A percentile compares a stretch with the other conserved stretches of the same genome.
phyloP scores from a whole-genome alignment of 2,888 invertebrate genomes.

The Lasioglossum pauxillum region DNA sequence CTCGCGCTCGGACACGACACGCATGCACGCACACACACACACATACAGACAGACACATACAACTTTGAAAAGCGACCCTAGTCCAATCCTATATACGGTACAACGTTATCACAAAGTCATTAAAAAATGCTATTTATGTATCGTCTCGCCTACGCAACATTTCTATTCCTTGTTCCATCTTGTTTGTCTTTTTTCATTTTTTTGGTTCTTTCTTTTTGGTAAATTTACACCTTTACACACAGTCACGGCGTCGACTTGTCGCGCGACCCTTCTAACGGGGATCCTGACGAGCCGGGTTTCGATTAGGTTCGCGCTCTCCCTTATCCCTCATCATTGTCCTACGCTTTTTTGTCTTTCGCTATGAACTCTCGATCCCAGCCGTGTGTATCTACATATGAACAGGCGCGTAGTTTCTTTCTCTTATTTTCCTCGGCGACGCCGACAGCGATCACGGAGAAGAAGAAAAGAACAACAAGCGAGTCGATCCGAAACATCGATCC shows the following conservation, averaged over 20 bases:
- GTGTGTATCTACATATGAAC: constrained; percentile 60
- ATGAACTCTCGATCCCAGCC: constrained; percentile 39
- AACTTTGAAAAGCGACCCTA: constrained; percentile 60
- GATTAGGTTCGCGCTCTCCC: background rate
- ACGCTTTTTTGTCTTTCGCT: constrained; percentile 38
- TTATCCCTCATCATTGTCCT: constrained; percentile 24
- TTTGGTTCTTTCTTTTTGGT: constrained; percentile 64
- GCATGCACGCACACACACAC: background rate
- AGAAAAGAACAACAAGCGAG: constrained; percentile 59
- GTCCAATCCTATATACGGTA: constrained; percentile 70
- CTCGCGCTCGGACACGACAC: background rate
- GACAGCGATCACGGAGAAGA: constrained; percentile 62
- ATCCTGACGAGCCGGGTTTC: background rate
- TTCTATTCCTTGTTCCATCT: constrained; percentile 58
- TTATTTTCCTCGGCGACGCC: constrained; percentile 46
- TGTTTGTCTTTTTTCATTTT: constrained; percentile 52
- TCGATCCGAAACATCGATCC: constrained; percentile 76
- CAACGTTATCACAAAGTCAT: constrained; percentile 81
- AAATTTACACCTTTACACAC: constrained; percentile 64
- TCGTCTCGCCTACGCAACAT: constrained; percentile 57
- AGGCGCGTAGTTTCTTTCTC: constrained; percentile 25
- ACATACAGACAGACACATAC: constrained; percentile 1
- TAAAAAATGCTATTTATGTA: constrained; percentile 77
- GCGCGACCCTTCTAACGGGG: constrained; percentile 16
- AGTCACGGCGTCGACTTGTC: background rate